These are phyloP conservation scores for Papilio glaucus DNA, from an alignment of 1,140 invertebrate species.

Conservation along the genomic window DNA sequence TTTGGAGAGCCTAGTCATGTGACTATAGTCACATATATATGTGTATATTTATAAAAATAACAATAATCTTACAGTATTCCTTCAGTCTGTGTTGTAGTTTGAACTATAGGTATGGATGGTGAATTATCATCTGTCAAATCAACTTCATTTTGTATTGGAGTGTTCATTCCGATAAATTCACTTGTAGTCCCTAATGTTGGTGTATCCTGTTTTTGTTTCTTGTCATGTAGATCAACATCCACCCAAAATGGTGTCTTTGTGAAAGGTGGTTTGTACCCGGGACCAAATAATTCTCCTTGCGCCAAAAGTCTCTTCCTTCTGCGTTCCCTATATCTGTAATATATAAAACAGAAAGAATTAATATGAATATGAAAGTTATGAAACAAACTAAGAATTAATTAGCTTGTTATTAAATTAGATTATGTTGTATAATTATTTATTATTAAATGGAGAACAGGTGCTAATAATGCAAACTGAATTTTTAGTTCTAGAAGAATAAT, in stretches of 20 bases:
- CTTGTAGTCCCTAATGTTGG: neutral
- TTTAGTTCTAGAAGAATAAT: too few species aligned
- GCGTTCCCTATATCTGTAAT: neutral
- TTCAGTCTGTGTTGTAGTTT: neutral
- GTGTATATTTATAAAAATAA: neutral
- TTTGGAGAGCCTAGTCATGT: too few species aligned
- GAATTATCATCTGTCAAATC: conserved; percentile 13
- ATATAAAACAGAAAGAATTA: neutral
- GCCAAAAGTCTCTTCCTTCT: neutral
- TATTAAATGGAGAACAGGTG: too few species aligned
- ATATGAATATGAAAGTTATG: neutral
- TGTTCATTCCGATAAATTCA: neutral
- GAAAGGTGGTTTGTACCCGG: neutral
- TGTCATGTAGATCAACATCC: neutral
- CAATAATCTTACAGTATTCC: neutral
- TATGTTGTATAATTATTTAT: too few species aligned
- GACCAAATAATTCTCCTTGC: neutral
- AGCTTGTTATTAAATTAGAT: too few species aligned
- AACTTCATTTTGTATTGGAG: neutral
- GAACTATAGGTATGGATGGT: conserved; percentile 16
- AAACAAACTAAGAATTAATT: neutral
- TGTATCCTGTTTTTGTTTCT: neutral
- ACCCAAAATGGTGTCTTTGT: neutral
- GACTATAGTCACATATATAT: too few species aligned
- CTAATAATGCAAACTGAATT: too few species aligned